Conservation (phyloP, 1,140 invertebrate species). For the Drosophila ananassae region DNA sequence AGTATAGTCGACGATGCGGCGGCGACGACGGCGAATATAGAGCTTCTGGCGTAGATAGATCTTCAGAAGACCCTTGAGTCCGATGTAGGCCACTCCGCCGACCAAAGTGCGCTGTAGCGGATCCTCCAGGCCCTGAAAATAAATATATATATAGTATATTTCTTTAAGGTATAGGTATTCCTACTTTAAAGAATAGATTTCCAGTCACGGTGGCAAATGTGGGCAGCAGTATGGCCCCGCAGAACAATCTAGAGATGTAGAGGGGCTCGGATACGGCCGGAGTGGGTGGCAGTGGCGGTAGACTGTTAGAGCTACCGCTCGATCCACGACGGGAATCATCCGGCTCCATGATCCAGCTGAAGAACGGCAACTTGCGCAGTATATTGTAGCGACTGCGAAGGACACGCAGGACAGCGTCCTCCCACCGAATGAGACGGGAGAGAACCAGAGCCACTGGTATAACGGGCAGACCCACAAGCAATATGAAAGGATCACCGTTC, state of each 20-base stretch:
- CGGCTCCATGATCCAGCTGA: constrained; percentile 13
- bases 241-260: constrained; percentile 91
- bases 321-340: not conserved
- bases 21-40: constrained; percentile 90
- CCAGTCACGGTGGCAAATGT: constrained; percentile 96
- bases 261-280: constrained; percentile 89
- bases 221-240: constrained; percentile 96
- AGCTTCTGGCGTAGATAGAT: constrained; percentile 98
- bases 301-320: constrained; percentile 39
- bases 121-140: constrained; percentile 87
- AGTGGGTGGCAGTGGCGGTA: constrained; percentile 80
- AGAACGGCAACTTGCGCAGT: constrained; percentile 87
- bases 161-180: not conserved
- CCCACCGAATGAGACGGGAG: constrained; percentile 96
- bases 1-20: constrained; percentile 93
- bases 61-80: constrained; percentile 96
- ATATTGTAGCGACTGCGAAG: constrained; percentile 86
- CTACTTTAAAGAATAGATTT: constrained; percentile 90
- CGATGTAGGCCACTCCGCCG: constrained; percentile 95
- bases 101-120: constrained; percentile 95
- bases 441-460: constrained; percentile 96
- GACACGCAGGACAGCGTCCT: constrained; percentile 93
- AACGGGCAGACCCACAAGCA: constrained; percentile 94
- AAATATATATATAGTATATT: not conserved
- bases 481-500: constrained; percentile 93